Base-by-base conservation (phyloP, 53 echinoderm and acorn worm species). In the Zoroaster sp. region DNA sequence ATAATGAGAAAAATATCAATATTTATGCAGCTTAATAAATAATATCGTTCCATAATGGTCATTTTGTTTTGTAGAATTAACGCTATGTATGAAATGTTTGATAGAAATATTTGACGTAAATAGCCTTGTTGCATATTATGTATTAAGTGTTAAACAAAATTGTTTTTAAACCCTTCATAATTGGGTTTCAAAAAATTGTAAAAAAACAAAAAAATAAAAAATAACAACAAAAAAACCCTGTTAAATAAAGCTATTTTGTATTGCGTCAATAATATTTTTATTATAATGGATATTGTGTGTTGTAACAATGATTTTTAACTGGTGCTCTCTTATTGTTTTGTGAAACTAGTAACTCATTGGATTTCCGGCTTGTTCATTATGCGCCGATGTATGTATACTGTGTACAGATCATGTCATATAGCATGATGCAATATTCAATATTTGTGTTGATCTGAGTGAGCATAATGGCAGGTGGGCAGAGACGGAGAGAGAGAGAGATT, bases 401-500 rank as follows among this genome's bases (percentile, higher is more conserved):
- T 59, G 63, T 59, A 59, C 63, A 59, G n/a, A 25, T 59, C 63
- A 59, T 76, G 38, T 21, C 81, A 40, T 13, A 81, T 59, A 6
- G 81, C 81, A 55, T 81, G 81, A 81, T 66, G 81, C 81, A 81
- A 81, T 81, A 81, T 66, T 81, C 81, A 81, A 42, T 67, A 40
- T 66, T 32, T 66, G 43, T 66, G 63, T 66, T 7, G 31, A 47
- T 75, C n/a, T n/a, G 55, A 59, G 63, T 59, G 63, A 10, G 63
- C 39, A 35, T 35, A 66, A 36, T 30, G 63, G 40, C 38, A n/a
- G 59, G 63, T 44, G 40, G 46, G 45, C 33, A 7, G 37, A 34
- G 59, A 2, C 37, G 21, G 55, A 43, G 46, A 34, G 47, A 7
- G 37, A 34, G 59, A 2, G 63, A 31, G 55, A 43, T 65, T 81